Evolutionary conservation across 2,888 invertebrate genomes (phyloP), one percentile per base, ranked within the genome.

Genomic region (Dioctria linearis): DNA sequence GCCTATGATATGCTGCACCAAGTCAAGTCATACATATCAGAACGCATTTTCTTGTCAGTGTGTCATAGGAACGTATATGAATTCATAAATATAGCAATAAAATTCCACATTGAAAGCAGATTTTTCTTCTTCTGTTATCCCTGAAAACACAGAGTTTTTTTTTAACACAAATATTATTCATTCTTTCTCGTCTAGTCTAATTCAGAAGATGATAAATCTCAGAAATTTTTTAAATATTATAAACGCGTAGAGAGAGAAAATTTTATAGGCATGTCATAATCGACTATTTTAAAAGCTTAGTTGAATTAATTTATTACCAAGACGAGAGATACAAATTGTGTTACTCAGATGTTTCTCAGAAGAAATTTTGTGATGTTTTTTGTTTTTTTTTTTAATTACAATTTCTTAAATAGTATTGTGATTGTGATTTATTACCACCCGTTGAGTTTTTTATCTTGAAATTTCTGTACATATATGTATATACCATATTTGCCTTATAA

Each of bases 221-320:
- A 61, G 43, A 42, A 40, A 43, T 51, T 59, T 59, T 54, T 0
- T 54, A 11, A 54, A 54, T n/a, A n/a, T n/a, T 54, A 25, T 25
- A 25, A 25, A 25, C 25, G 25, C 25, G 25, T 25, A 25, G 11
- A 54, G 54, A 5, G 3, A 54, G 54, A 11, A 54, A 46, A 54
- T 54, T 69, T 13, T 49, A 73, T 39, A 54, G 8, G 54, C 57
- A 57, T 42, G 73, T 73, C 73, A 73, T 73, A 73, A 73, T 57
- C 59, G 73, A 57, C 73, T 73, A 73, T 73, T 73, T 40, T 59
- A 73, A 73, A 73, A 73, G 57, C 57, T 59, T 57, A 39, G 40
- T 5, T 5, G 57, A 42, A 59, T 57, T 73, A 73, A 73, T 73
- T 73, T 73, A 73, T 51, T 73, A 57, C 42, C 4, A 37, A 42